Base-by-base conservation (phyloP, 2,113 vertebrate species). In the Cephalopholis sonnerati region DNA sequence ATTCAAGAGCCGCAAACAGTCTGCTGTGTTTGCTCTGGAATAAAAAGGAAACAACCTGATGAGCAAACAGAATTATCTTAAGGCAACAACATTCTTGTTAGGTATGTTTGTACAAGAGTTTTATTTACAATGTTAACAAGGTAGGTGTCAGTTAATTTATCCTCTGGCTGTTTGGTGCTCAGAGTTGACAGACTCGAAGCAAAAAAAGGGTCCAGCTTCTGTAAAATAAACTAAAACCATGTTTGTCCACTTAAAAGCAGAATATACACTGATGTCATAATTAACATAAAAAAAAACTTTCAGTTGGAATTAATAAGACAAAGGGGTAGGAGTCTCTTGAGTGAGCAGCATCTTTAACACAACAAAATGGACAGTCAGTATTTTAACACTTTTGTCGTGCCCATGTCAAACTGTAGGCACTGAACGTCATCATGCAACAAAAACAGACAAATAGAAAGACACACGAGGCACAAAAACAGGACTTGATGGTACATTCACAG, bases 101-200 rank as follows among this genome's bases (percentile, higher is more conserved):
- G 1, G 53, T 51, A 61, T 72, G 85, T 92, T 91, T 93, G 81
- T 92, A 90, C 91, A 92, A 87, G 72, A 77, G 77, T 92, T 95
- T 96, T 95, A 95, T 95, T 95, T 94, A 95, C 93, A 95, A 44
- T 74, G 89, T 90, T 86, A 91, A 89, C 76, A 85, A 72, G 82
- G 77, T 77, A 78, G 87, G 82, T 84, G 89, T 64, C 36, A 81
- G 77, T 85, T 68, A 29, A 72, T 72, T 90, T 74, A 77, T 77
- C 78, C 86, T 90, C 78, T 79, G 85, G 85, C 86, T 70, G 54
- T 74, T 85, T 67, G 46, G 83, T 82, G 84, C 90, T 87, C 83
- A 90, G 89, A 87, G 86, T 24, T 87, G 86, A 86, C 81, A 50
- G 68, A 87, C 87, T 86, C 59, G 9, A 51, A 89, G 44, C 81